Evolutionary conservation across 2,888 invertebrate genomes (phyloP), one percentile per base, ranked within the genome.

Genomic region (Unio pictorum): DNA sequence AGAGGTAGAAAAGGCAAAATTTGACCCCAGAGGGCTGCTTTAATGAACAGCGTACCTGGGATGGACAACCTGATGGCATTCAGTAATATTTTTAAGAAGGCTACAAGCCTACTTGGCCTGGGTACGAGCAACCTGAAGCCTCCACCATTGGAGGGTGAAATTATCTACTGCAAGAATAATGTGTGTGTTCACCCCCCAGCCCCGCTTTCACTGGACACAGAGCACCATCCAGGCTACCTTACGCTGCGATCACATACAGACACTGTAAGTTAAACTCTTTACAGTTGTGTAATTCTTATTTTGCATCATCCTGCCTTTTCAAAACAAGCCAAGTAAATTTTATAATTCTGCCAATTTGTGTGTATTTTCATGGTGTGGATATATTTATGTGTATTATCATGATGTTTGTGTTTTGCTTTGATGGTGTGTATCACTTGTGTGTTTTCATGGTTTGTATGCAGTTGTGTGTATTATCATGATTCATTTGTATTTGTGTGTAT

Each of bases 161-260:
- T 92, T 23, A 90, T 92, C 63, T 92, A 89, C 83, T 91, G 91
- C 70, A 98, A 98, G 91, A 98, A 98, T 90, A 98, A 98, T 91
- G 97, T 98, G 56, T 98, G 98, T 90, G 97, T 98, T 62, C 98
- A 98, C 92, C 97, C 97, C 8, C 96, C 96, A 64, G 94, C 95
- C 0, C 92, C 95, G 74, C 93, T 95, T 66, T 93, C 96, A 82
- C 93, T 94, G 67, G 96, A 96, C 81, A 93, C 95, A 55, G 92
- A 95, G 59, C 98, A 98, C 87, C 95, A 96, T 90, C 97, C 97
- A 3, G 98, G 94, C 0, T 98, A 98, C 89, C 92, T 98, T 81
- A 96, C 96, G 0, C 94, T 98, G 61, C 94, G 95, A 64, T 91
- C 91, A 71, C 91, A 91, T 68, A 84, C 89, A 65, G 91, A 91